Evolutionary conservation across 64 coral and sea anemone species (phyloP).

Genomic region (Stichodactyla helianthus): DNA sequence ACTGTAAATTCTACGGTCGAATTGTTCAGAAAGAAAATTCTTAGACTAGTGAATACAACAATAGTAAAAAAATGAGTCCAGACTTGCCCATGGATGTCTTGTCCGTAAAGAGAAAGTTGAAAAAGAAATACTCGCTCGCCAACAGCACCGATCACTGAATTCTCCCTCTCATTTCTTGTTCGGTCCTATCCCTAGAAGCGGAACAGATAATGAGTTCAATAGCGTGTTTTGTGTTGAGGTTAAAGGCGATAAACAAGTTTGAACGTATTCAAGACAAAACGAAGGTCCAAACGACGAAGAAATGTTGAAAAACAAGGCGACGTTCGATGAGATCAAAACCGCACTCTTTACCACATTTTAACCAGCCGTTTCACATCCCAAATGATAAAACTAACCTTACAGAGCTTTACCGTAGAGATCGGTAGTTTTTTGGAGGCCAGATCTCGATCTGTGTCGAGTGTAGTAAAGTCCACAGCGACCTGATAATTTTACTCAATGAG

Average conservation of each 20-base stretch:
- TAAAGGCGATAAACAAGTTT: slow-evolving; percentile 29
- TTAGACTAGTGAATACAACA: background rate
- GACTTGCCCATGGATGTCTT: background rate
- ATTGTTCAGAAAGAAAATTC: background rate
- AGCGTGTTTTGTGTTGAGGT: background rate
- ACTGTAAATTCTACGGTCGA: slow-evolving; percentile 6
- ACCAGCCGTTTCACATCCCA: background rate
- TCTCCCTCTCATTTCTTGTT: background rate
- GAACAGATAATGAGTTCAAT: background rate
- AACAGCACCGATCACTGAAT: background rate
- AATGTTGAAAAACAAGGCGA: background rate
- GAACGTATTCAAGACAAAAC: slow-evolving; percentile 19
- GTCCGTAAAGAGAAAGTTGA: background rate
- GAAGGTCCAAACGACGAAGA: background rate
- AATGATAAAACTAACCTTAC: background rate
- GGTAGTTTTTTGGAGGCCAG: slow-evolving; percentile 5
- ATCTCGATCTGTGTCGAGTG: background rate
- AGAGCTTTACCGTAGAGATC: slow-evolving; percentile 2
- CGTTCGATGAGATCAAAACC: background rate
- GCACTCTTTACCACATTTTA: background rate
- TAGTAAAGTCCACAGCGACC: slow-evolving; percentile 16
- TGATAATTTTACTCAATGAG: slow-evolving; percentile 13
- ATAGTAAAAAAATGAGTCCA: slow-evolving; percentile 13
- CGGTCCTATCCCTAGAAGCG: background rate
- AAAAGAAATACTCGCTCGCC: background rate